Base-by-base conservation (phyloP, 2,113 vertebrate species). In the Apodemus speciosus region DNA sequence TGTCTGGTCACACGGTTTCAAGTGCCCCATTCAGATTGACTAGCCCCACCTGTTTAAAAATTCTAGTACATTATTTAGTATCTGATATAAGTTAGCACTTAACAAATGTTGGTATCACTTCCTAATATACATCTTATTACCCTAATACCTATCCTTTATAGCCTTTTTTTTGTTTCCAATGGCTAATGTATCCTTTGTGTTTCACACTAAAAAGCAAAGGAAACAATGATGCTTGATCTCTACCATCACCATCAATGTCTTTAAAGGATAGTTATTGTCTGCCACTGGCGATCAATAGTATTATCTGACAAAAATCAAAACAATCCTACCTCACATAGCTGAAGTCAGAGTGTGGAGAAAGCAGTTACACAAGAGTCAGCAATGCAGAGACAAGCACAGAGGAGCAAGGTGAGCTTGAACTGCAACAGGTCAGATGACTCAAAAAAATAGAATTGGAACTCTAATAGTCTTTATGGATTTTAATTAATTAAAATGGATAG, bases 401-500 rank as follows among this genome's bases (percentile, higher is more conserved):
- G 35, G 2, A 21, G 11, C 23, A n/a, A 38, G 68, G 10, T 13
- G 4, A 87, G 1, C 68, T 64, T 25, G 9, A 92, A 58, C 18
- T 81, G 71, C 2, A 60, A 43, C 4, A 40, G 35, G 9, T 56
- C 46, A 94, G 53, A 23, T 40, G 23, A 46, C 60, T 64, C 58
- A 46, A 46, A 84, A 79, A 38, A 43, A 11, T 27, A 81, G 23
- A 43, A 40, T 30, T 7, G n/a, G 58, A 6, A 60, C 56, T 16
- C 79, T 60, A 40, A 81, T 58, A 27, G 16, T 14, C n/a, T 92
- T 56, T 35, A 58, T 83, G 11, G 40, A 83, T 77, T 92, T 87
- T 68, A 85, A 84, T 83, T 60, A 89, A 89, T 75, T 84, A 76
- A 71, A 38, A 71, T 68, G 53, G n/a, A 53, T 35, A 88, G 38